Percentiles rank a stretch among this genome's conserved stretches.
Evolutionary conservation across 2,797 vertebrate species (phyloP).

Genomic region (Lophius americanus): DNA sequence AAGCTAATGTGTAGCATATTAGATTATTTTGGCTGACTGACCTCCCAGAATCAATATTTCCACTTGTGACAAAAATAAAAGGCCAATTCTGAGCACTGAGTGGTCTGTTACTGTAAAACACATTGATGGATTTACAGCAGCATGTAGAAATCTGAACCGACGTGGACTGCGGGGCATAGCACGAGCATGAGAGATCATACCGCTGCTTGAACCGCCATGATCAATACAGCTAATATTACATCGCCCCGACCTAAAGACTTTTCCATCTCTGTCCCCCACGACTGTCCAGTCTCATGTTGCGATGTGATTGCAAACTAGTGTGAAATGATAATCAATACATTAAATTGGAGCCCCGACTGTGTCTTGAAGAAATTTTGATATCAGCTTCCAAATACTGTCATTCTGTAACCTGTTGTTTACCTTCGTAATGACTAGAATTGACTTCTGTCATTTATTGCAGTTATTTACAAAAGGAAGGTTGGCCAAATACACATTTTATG

Average conservation of each 20-base stretch:
- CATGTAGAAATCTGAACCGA: background rate
- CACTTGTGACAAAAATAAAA: background rate
- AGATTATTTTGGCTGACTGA: background rate
- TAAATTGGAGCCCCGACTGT: constrained; percentile 31
- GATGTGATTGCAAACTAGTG: constrained; percentile 16
- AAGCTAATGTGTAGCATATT: background rate
- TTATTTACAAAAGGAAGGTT: background rate
- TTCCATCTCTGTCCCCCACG: background rate
- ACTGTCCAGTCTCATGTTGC: background rate
- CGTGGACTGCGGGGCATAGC: constrained; percentile 4
- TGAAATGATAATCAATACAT: constrained; percentile 36
- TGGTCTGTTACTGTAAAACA: background rate
- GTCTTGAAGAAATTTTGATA: constrained; percentile 21
- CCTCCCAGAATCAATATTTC: background rate
- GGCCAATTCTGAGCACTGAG: background rate
- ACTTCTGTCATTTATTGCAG: background rate
- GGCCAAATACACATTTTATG: background rate
- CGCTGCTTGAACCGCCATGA: constrained; percentile 10
- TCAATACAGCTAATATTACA: constrained; percentile 48
- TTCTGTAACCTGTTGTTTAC: background rate
- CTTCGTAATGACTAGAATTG: background rate
- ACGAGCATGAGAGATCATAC: background rate
- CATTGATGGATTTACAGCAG: background rate
- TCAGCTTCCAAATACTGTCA: constrained; percentile 24
- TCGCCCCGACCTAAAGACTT: background rate